These are phyloP conservation scores for Thunnus albacares DNA, from an alignment of 2,797 vertebrate genomes.

Conservation along the genomic window DNA sequence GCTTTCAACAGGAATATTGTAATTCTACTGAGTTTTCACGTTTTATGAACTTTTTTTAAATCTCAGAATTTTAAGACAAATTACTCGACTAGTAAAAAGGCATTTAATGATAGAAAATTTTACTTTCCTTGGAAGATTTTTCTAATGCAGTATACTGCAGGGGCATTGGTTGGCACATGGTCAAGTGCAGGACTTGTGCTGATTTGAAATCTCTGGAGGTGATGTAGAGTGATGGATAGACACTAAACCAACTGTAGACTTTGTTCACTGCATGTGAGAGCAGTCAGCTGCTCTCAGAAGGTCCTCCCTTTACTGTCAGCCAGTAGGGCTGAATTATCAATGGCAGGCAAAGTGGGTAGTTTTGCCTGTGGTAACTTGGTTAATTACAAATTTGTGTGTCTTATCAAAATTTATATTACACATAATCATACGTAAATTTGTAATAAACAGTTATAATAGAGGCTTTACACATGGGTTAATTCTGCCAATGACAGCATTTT, in stretches of 20 bases:
- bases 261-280: neutral
- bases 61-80: too few species aligned
- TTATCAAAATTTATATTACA: neutral
- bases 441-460: neutral
- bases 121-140: neutral
- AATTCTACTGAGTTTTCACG: too few species aligned
- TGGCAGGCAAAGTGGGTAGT: neutral
- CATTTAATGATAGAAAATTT: neutral
- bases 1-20: too few species aligned
- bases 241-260: neutral
- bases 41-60: too few species aligned
- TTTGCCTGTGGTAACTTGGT: neutral
- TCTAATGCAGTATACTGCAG: neutral
- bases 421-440: neutral
- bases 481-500: neutral
- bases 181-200: neutral
- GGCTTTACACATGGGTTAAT: neutral
- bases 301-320: neutral
- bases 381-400: neutral
- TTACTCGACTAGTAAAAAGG: rapidly evolving
- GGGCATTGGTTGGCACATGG: neutral
- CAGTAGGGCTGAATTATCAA: neutral
- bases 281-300: neutral
- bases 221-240: neutral
- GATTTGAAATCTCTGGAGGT: neutral